Base-by-base conservation (phyloP, 2,888 invertebrate species). In the Oxycera nigricornis region DNA sequence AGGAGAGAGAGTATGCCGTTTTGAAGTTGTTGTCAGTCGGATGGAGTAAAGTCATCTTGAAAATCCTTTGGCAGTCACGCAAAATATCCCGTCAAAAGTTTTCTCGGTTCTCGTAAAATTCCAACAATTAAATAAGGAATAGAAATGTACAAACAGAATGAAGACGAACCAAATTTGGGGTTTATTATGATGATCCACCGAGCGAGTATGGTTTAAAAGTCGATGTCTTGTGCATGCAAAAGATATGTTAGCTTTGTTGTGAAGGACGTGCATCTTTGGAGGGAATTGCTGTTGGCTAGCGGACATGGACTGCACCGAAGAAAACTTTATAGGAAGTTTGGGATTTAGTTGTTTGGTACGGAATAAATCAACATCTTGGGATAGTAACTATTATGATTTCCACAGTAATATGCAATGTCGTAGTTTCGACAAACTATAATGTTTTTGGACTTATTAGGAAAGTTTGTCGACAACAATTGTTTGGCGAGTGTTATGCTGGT, bases 401-500 rank as follows among this genome's bases (percentile, higher is more conserved):
- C n/a, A n/a, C n/a, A 7, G 30, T 39, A 22, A 11, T 55, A 55
- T 55, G 20, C 24, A 55, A 22, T 17, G 14, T 46, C 46, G 46
- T 46, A 46, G 46, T 55, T 55, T 39, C 65, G 9, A 26, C 41
- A 61, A 65, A 65, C 41, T 65, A 41, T 39, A 41, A 41, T 65
- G 35, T 65, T 65, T 65, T 41, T 30, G 61, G 26, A 24, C 30
- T 65, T 65, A 41, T 65, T 41, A 24, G 65, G 41, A 65, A 65
- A 65, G 65, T 65, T 65, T 65, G 24, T 11, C 3, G 41, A 24
- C 1, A 26, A 30, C 39, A 65, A 35, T 61, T 30, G 35, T 14
- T 26, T 57, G 57, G 14, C 4, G 57, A 57, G n/a, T 55, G 17
- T 46, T 46, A 46, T n/a, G 46, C 17, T 17, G 46, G 17, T 46